Percentiles rank a stretch among this genome's conserved stretches.
Evolutionary conservation across 2,888 invertebrate genomes (phyloP).

Genomic region (Tetragonisca angustula): DNA sequence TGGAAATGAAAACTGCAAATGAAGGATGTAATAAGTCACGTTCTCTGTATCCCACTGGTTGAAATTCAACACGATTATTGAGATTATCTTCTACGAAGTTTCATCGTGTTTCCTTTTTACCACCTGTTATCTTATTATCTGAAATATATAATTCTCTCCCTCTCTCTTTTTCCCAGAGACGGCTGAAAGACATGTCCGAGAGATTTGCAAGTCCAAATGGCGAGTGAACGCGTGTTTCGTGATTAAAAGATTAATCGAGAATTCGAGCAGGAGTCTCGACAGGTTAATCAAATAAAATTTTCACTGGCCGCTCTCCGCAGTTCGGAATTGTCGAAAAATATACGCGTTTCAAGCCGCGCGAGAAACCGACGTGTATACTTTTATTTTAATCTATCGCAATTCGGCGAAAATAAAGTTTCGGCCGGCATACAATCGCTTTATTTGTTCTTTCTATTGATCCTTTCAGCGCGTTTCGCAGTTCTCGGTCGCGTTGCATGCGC

Average conservation of each 20-base stretch:
- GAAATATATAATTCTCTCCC: too few relatives aligned
- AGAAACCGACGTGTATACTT: not conserved
- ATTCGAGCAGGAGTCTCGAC: not conserved
- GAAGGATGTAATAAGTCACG: not conserved
- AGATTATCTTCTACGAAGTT: too few relatives aligned
- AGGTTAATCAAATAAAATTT: not conserved
- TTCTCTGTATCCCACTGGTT: not conserved
- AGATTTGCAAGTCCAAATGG: not conserved
- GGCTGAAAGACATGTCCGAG: not conserved
- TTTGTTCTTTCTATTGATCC: not conserved
- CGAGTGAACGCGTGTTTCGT: not conserved
- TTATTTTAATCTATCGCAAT: slow-evolving; percentile 3
- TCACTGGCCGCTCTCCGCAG: not conserved
- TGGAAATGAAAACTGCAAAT: not conserved
- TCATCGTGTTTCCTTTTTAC: too few relatives aligned
- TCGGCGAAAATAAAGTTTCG: not conserved
- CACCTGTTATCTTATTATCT: too few relatives aligned
- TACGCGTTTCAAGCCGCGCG: not conserved
- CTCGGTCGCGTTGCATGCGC: not conserved
- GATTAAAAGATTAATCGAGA: not conserved
- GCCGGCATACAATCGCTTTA: not conserved
- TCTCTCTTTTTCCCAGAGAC: too few relatives aligned
- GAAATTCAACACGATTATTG: not conserved
- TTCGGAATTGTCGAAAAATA: not conserved
- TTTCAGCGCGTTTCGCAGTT: not conserved